Percentiles rank a stretch among this genome's conserved stretches.
Conservation (phyloP, 1,140 invertebrate genomes). For the Dendrolimus kikuchii region DNA sequence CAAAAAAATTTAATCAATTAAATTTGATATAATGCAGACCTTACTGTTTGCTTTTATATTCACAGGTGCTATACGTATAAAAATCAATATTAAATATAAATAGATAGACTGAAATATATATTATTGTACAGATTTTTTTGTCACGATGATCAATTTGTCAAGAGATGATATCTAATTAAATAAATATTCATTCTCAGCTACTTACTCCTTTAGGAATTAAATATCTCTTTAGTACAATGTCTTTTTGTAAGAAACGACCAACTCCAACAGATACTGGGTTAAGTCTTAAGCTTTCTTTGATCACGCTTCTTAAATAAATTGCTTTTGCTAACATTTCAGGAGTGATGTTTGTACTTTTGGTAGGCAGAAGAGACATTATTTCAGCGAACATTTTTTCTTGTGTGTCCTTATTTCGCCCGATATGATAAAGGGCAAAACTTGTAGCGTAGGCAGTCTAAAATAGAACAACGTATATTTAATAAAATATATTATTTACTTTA, state of each 20-base stretch:
- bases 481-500: not conserved
- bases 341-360: conserved; percentile 71
- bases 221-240: conserved; percentile 87
- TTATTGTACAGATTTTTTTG: too few relatives aligned
- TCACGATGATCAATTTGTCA: too few relatives aligned
- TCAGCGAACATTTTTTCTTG: conserved; percentile 84
- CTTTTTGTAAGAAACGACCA: conserved; percentile 83
- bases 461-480: conserved; percentile 16
- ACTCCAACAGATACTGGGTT: conserved; percentile 88
- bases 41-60: too few relatives aligned
- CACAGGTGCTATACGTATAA: too few relatives aligned
- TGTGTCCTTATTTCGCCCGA: conserved; percentile 80
- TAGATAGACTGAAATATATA: too few relatives aligned
- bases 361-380: conserved; percentile 72
- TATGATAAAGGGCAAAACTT: conserved; percentile 86
- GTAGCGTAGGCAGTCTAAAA: conserved; percentile 87
- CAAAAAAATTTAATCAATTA: too few relatives aligned
- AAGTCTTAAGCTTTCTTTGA: conserved; percentile 90
- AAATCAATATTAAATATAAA: too few relatives aligned
- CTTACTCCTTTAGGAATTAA: conserved; percentile 88
- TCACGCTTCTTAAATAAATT: conserved; percentile 81
- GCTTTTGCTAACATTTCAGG: conserved; percentile 75
- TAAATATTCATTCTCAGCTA: not conserved
- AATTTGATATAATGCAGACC: too few relatives aligned
- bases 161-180: too few relatives aligned